Conservation (phyloP, 2,113 vertebrate genomes). For the Pyrgilauda ruficollis region DNA sequence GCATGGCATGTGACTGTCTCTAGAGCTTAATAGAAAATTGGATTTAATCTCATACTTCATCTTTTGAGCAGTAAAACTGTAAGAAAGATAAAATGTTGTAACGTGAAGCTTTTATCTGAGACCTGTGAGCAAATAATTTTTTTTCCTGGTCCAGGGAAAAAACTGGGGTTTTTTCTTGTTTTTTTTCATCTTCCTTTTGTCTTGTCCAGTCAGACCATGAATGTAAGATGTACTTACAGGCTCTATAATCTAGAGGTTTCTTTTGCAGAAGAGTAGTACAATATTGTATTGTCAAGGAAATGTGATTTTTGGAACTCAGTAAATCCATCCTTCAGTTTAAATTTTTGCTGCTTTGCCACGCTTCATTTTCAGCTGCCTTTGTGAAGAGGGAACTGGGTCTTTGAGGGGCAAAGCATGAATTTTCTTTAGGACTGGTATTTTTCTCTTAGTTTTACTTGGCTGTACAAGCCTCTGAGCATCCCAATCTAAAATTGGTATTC, state of each 20-base stretch:
- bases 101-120: neutral
- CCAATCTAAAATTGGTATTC: neutral
- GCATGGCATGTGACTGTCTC: neutral
- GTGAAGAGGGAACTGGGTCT: neutral
- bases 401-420: neutral
- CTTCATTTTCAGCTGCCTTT: neutral
- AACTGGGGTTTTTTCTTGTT: accelerated
- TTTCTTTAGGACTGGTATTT: neutral
- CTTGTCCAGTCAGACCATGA: neutral
- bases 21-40: constrained; percentile 20
- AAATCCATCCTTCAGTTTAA: neutral
- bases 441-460: neutral
- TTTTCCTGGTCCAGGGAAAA: neutral
- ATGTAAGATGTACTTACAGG: neutral
- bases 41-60: constrained; percentile 35
- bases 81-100: constrained; percentile 24
- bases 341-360: neutral
- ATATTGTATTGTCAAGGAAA: neutral
- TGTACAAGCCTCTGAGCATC: neutral
- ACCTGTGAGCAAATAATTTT: neutral
- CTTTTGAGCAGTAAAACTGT: constrained; percentile 25
- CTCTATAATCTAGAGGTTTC: neutral
- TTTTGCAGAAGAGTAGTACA: neutral
- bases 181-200: neutral
- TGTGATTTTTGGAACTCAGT: neutral